Base-by-base conservation (phyloP, 2,113 vertebrate genomes). In the Chaetodon auriga region DNA sequence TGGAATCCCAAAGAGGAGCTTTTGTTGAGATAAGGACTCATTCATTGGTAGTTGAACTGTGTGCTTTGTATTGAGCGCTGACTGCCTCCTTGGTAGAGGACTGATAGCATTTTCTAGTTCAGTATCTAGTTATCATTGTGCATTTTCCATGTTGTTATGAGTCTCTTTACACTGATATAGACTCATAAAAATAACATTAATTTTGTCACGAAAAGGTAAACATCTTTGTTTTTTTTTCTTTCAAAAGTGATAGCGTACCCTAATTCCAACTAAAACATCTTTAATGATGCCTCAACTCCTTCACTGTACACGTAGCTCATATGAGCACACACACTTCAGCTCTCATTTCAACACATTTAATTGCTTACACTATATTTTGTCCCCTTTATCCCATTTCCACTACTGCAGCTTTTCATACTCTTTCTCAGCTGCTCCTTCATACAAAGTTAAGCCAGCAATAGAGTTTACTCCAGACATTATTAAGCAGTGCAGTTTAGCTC, bases 371-470 rank as follows among this genome's bases (percentile, higher is more conserved):
- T 53, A 15, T 30, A 69, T 78, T 58, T 49, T 18, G 18, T 36
- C 35, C 43, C 19, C 61, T 19, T 23, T 74, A n/a, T 58, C 36
- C 45, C 35, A 13, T 21, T 49, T 14, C 0, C 41, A n/a, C 41
- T 46, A 54, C 68, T 68, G 54, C 21, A 54, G 3, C 51, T 54
- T 16, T 48, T 19, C 23, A 43, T 35, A 45, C 19, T 54, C 48
- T 53, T 58, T 78, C 30, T 30, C 51, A 75, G 6, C 18, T 61
- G 43, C n/a, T 77, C 68, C 55, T 57, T 77, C 49, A 79, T 21
- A 51, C n/a, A 66, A 65, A 60, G 55, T 76, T 54, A 58, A 60
- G 71, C 18, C 43, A 86, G 75, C 70, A 51, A 7, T 78, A 63
- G 45, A 30, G 60, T 79, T 79, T 54, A 51, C 41, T 23, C 12